Evolutionary conservation across 64 coral and sea anemone species (phyloP).

Genomic region (Montipora cactus): DNA sequence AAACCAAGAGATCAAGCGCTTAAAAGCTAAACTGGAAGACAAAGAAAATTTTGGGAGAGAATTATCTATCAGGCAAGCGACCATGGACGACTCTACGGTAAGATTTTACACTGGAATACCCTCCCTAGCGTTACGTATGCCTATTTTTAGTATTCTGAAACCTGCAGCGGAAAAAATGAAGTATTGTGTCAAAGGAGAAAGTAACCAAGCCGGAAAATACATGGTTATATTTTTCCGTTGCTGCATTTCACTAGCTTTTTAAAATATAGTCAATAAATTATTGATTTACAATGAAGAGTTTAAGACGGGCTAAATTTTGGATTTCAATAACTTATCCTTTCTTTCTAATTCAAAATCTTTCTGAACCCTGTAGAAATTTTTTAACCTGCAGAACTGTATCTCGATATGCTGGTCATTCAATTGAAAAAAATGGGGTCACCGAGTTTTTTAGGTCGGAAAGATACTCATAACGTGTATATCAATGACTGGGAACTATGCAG

Average conservation of each 20-base stretch:
- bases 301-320: background rate
- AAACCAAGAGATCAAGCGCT: background rate
- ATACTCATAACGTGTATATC: too few relatives aligned
- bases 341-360: too few relatives aligned
- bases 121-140: background rate
- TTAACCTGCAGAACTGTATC: too few relatives aligned
- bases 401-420: too few relatives aligned
- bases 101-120: conserved; percentile 3
- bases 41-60: background rate
- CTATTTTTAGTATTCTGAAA: conserved; percentile 4
- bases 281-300: too few relatives aligned
- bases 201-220: background rate
- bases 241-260: background rate
- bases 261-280: too few relatives aligned
- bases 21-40: background rate
- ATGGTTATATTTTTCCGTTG: background rate
- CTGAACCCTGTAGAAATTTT: too few relatives aligned
- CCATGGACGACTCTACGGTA: background rate
- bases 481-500: too few relatives aligned
- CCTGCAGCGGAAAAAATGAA: conserved; percentile 6
- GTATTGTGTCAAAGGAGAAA: background rate
- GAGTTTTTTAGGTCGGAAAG: too few relatives aligned
- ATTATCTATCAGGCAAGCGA: background rate
- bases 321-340: too few relatives aligned
- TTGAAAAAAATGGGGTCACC: too few relatives aligned